Evolutionary conservation across 2,113 vertebrate genomes (phyloP), one percentile per base, ranked within the genome.

Genomic region (Daboia siamensis): DNA sequence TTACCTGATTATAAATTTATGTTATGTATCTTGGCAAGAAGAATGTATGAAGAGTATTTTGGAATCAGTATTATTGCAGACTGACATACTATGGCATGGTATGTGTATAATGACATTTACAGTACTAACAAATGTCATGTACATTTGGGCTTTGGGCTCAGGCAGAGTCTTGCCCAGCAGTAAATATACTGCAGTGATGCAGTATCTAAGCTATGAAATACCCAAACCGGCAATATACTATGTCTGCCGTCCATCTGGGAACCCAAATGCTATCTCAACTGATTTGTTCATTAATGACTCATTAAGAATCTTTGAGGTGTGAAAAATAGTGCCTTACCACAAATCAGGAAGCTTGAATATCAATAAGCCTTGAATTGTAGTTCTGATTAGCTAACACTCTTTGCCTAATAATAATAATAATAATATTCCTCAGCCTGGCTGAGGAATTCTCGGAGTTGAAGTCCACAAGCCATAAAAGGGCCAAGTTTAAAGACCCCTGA

Each of bases 51-150:
- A 90, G 15, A 7, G 52, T 91, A 90, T 92, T 74, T 48, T 26
- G 52, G 85, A 90, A 89, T 86, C 57, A 44, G 55, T 92, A 92
- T 95, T 94, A 89, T 86, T 93, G 90, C 33, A 57, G 23, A 46
- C 44, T 94, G 94, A 94, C 94, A 90, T 94, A 94, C 26, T 13
- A 17, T 85, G 80, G 51, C 29, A 69, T 87, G 94, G 95, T 87
- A 95, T 95, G 91, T 90, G 51, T 80, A 86, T 87, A 87, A 95
- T 92, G 93, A 91, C 90, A 89, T 93, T 94, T 93, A 95, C 92
- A 92, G 84, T 91, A 92, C 46, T 55, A 57, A 24, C 89, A 94
- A 94, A 94, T 90, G 94, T 95, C 94, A 95, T 85, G 84, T 55
- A 91, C 92, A 92, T 92, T 80, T 94, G 54, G 55, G 44, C 29